A percentile compares a stretch with the other conserved stretches of the same genome.
These are phyloP conservation scores for Manis crassicaudata DNA, from an alignment of 2,797 vertebrate species.

Conservation along the genomic window DNA sequence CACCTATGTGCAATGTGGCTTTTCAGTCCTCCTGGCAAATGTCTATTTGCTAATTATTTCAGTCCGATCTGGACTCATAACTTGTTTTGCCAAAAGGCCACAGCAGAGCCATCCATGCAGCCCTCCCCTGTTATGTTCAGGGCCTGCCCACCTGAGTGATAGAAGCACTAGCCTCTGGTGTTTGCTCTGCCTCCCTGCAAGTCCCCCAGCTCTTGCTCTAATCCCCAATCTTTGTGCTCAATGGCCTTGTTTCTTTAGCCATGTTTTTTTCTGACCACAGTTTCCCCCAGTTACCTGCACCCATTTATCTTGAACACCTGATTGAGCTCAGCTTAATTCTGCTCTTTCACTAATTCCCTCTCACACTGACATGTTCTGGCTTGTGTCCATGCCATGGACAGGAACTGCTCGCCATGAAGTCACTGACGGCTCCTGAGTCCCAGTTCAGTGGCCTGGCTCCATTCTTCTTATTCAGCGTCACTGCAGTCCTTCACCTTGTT, in stretches of 20 bases:
- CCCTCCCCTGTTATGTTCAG: background rate
- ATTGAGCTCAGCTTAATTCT: background rate
- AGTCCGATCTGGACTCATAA: background rate
- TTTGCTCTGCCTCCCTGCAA: background rate
- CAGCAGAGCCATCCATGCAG: background rate
- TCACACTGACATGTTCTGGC: background rate
- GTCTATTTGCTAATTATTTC: background rate
- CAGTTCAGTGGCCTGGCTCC: background rate
- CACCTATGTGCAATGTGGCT: background rate
- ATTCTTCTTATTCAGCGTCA: background rate
- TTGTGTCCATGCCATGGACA: background rate
- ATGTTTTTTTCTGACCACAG: background rate
- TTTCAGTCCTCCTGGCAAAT: background rate
- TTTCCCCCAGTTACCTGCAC: background rate
- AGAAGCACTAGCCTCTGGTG: background rate
- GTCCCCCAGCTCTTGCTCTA: background rate
- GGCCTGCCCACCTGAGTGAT: background rate
- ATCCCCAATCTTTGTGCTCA: background rate
- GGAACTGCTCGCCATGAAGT: background rate
- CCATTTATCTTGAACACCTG: background rate
- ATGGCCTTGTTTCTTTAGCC: background rate
- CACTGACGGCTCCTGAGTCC: background rate
- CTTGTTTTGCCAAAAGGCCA: background rate
- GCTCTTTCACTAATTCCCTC: background rate
- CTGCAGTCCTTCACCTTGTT: background rate